Percentiles rank a stretch among this genome's conserved stretches.
Conservation (phyloP, 1,140 invertebrate genomes). For the Centruroides vittatus region DNA sequence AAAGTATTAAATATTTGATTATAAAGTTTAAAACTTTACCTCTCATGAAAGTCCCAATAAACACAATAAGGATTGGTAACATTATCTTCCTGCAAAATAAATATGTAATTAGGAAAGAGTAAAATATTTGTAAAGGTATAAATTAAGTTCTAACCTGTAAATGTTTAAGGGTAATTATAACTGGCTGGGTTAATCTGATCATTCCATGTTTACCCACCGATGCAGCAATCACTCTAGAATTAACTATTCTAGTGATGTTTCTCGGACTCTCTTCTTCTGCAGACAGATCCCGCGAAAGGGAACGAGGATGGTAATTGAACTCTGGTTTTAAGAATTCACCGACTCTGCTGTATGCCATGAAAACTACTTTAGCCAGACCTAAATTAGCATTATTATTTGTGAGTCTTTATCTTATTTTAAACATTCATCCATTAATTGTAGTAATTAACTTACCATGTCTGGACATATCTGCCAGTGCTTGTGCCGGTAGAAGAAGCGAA, state of each 20-base stretch:
- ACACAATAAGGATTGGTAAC: conserved; percentile 83
- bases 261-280: conserved; percentile 18
- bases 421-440: too few relatives aligned
- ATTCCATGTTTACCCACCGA: conserved; percentile 13
- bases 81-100: conserved; percentile 42
- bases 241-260: conserved; percentile 43
- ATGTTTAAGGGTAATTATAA: conserved; percentile 34
- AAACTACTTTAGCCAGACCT: conserved; percentile 19
- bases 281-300: background rate
- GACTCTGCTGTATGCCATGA: conserved; percentile 16
- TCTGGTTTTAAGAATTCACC: conserved; percentile 16
- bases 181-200: conserved; percentile 9
- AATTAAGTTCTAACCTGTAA: conserved; percentile 36
- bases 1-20: too few relatives aligned
- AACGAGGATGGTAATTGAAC: background rate
- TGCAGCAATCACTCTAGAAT: conserved; percentile 64
- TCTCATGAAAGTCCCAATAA: conserved; percentile 81
- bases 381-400: background rate
- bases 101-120: background rate
- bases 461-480: conserved; percentile 19
- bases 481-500: conserved; percentile 17
- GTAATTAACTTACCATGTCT: conserved; percentile 34
- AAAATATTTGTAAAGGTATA: too few relatives aligned
- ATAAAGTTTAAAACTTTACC: conserved; percentile 16
- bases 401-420: too few relatives aligned